These are phyloP conservation scores for Aphidius colemani DNA, from an alignment of 2,888 invertebrate genomes.

Conservation along the genomic window DNA sequence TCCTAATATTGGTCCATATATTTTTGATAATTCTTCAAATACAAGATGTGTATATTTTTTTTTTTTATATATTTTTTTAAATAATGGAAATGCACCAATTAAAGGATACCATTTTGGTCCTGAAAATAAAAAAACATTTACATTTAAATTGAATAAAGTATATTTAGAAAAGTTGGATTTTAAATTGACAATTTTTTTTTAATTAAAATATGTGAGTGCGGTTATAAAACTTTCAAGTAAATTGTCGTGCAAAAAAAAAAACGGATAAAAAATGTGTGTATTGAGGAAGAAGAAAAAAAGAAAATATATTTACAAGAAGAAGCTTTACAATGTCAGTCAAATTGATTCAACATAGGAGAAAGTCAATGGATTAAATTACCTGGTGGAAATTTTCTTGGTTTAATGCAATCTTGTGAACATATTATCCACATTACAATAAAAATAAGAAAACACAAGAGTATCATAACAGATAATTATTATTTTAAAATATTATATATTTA, in stretches of 20 bases:
- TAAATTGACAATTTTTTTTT: slow-evolving; percentile 1
- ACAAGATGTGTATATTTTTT: slow-evolving; percentile 66
- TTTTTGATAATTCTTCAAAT: slow-evolving; percentile 64
- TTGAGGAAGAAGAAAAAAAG: too few species aligned
- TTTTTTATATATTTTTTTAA: slow-evolving; percentile 55
- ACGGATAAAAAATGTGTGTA: too few species aligned
- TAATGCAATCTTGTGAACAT: slow-evolving; percentile 43
- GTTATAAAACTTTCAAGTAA: too few species aligned
- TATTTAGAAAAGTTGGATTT: slow-evolving; percentile 3
- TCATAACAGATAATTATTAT: background rate
- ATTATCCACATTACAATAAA: slow-evolving; percentile 34
- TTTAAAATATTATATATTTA: background rate
- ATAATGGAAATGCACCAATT: slow-evolving; percentile 62
- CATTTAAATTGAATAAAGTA: background rate
- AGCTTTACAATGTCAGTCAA: slow-evolving; percentile 16
- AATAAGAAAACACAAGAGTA: slow-evolving; percentile 30
- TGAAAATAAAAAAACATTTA: slow-evolving; percentile 39
- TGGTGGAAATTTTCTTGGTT: slow-evolving; percentile 52
- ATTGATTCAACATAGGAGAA: slow-evolving; percentile 15
- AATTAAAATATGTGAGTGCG: too few species aligned
- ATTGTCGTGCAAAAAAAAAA: too few species aligned
- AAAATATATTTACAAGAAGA: slow-evolving; percentile 17
- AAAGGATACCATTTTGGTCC: slow-evolving; percentile 66
- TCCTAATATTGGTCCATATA: slow-evolving; percentile 71
- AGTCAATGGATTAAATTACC: slow-evolving; percentile 37